Conservation (phyloP, 2,888 invertebrate species). For the Zelleria hepariella region DNA sequence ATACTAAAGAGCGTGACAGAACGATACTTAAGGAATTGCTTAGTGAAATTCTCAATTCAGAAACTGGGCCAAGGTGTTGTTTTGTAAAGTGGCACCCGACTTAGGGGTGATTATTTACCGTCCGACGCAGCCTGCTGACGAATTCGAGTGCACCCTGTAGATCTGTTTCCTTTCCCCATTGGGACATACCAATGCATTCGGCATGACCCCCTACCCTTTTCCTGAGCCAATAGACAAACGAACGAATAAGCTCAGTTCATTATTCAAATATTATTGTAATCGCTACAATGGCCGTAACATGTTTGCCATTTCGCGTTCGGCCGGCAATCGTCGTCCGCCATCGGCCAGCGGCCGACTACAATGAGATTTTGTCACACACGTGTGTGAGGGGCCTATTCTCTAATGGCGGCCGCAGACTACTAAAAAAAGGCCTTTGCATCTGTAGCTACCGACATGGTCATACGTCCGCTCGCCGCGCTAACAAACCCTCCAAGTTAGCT, state of each 20-base stretch:
- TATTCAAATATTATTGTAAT: not conserved
- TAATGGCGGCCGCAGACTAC: not conserved
- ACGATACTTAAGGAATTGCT: too few species aligned
- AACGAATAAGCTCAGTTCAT: not conserved
- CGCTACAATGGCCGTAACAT: slow-evolving; percentile 16
- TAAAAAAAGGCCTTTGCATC: not conserved
- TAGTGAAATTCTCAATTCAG: too few species aligned
- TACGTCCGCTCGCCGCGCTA: not conserved
- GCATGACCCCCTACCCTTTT: not conserved
- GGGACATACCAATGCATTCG: too few species aligned
- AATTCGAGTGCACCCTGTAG: too few species aligned
- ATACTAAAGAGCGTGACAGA: too few species aligned
- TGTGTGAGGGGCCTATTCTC: slow-evolving; percentile 36
- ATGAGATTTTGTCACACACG: slow-evolving; percentile 65
- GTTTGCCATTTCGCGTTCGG: slow-evolving; percentile 32
- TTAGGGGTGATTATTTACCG: too few species aligned
- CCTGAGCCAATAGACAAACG: not conserved
- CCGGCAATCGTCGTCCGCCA: slow-evolving; percentile 33
- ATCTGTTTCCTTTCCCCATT: not conserved
- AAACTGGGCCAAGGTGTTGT: too few species aligned
- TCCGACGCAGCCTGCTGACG: too few species aligned
- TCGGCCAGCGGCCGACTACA: slow-evolving; percentile 36
- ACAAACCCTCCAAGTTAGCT: not conserved
- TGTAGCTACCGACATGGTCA: not conserved
- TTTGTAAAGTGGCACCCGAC: too few species aligned